Evolutionary conservation across 2,797 vertebrate genomes (phyloP).

Genomic region (Eospalax fontanierii): DNA sequence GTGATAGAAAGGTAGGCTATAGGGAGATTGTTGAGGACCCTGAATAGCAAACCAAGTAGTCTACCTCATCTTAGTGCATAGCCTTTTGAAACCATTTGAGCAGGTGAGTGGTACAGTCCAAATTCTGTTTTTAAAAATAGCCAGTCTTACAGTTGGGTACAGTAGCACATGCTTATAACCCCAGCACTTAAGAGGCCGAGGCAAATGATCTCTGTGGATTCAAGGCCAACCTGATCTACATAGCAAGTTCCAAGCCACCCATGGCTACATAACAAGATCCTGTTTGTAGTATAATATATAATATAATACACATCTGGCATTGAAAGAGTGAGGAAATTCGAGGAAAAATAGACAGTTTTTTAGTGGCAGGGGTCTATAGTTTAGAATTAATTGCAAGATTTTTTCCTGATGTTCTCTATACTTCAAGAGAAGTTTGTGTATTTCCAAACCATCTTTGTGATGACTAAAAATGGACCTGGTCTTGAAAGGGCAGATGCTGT

Average conservation of each 20-base stretch:
- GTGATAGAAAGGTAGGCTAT: neutral
- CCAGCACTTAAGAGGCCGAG: no score
- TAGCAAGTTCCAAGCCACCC: neutral
- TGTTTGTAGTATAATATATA: neutral
- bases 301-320: neutral
- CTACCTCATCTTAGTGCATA: neutral
- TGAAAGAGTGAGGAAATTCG: neutral
- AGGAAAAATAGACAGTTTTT: constrained; percentile 39
- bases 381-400: neutral
- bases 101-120: neutral
- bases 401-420: constrained; percentile 23
- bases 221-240: neutral
- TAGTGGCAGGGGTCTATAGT: neutral
- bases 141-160: neutral
- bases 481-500: neutral
- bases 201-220: neutral
- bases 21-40: neutral
- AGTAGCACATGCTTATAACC: neutral
- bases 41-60: constrained; percentile 2
- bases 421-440: neutral
- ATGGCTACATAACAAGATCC: neutral
- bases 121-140: constrained; percentile 59
- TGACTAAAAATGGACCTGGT: neutral
- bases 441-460: neutral
- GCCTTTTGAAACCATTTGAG: constrained; percentile 55